A percentile compares a stretch with the other conserved stretches of the same genome.
These are phyloP conservation scores for Agrotis ipsilon DNA, from an alignment of 2,888 invertebrate species.

Conservation along the genomic window DNA sequence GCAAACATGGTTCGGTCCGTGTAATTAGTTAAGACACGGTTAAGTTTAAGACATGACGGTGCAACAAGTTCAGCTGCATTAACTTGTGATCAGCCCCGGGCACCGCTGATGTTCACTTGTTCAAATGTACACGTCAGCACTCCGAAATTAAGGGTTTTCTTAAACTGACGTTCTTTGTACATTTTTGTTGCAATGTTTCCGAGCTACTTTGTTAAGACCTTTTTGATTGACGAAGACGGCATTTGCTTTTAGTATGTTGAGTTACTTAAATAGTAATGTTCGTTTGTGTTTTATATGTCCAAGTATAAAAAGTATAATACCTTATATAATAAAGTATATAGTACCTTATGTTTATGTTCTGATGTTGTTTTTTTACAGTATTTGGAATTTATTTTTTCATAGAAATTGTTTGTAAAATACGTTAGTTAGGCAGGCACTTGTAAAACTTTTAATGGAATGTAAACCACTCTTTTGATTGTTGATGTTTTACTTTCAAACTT, in stretches of 20 bases:
- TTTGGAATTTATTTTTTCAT: not conserved
- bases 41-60: slow-evolving; percentile 77
- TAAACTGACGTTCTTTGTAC: slow-evolving; percentile 42
- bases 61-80: slow-evolving; percentile 76
- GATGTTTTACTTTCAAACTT: slow-evolving; percentile 14
- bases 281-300: slow-evolving; percentile 2
- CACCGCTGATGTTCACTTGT: slow-evolving; percentile 65
- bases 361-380: not conserved
- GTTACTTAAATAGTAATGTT: not conserved
- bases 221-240: slow-evolving; percentile 28
- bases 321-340: too few relatives aligned
- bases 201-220: slow-evolving; percentile 17
- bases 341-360: not conserved
- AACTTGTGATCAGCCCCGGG: slow-evolving; percentile 77
- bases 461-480: slow-evolving; percentile 19
- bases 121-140: slow-evolving; percentile 41
- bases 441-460: slow-evolving; percentile 5
- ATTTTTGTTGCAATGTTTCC: slow-evolving; percentile 25
- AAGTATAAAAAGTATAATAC: too few relatives aligned
- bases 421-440: not conserved
- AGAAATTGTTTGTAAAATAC: not conserved
- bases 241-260: slow-evolving; percentile 8
- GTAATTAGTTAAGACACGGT: slow-evolving; percentile 77
- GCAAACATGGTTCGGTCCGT: slow-evolving; percentile 70
- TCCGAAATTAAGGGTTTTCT: slow-evolving; percentile 43